Conservation (phyloP, 2,888 invertebrate genomes). For the Formica aserva region DNA sequence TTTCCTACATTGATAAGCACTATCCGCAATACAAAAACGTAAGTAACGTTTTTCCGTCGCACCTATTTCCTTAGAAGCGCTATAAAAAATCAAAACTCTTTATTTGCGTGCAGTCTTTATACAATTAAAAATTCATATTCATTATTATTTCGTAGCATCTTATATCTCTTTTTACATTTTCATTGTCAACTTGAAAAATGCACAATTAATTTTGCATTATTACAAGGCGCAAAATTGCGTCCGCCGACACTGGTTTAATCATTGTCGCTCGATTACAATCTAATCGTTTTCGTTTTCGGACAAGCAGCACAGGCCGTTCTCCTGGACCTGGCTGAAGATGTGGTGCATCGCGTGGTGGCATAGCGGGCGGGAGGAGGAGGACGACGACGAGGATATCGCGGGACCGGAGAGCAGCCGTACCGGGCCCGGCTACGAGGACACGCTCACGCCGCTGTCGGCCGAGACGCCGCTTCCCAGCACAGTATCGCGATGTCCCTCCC, state of each 20-base stretch:
- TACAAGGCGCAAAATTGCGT: constrained; percentile 1
- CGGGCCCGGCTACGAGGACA: constrained; percentile 89
- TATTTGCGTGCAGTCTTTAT: neutral
- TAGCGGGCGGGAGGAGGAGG: constrained; percentile 93
- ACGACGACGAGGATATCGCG: constrained; percentile 91
- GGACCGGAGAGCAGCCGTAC: constrained; percentile 88
- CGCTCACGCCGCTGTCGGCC: constrained; percentile 91
- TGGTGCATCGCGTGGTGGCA: constrained; percentile 98
- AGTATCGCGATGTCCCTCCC: constrained; percentile 94
- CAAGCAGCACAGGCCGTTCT: constrained; percentile 86
- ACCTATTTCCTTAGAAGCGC: neutral
- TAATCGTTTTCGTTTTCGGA: constrained; percentile 13
- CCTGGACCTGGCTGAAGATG: constrained; percentile 88
- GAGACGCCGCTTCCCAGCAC: constrained; percentile 95
- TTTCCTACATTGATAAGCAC: constrained; percentile 85
- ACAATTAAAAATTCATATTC: neutral
- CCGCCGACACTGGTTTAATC: neutral
- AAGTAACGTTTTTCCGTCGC: constrained; percentile 57
- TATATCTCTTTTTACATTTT: neutral
- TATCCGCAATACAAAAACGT: constrained; percentile 83
- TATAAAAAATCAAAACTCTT: neutral
- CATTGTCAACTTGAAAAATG: neutral
- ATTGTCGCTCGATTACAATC: neutral
- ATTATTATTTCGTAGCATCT: neutral
- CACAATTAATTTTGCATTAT: neutral